A percentile compares a stretch with the other conserved stretches of the same genome.
Evolutionary conservation across 2,113 vertebrate species (phyloP).

Genomic region (Mirza zaza): DNA sequence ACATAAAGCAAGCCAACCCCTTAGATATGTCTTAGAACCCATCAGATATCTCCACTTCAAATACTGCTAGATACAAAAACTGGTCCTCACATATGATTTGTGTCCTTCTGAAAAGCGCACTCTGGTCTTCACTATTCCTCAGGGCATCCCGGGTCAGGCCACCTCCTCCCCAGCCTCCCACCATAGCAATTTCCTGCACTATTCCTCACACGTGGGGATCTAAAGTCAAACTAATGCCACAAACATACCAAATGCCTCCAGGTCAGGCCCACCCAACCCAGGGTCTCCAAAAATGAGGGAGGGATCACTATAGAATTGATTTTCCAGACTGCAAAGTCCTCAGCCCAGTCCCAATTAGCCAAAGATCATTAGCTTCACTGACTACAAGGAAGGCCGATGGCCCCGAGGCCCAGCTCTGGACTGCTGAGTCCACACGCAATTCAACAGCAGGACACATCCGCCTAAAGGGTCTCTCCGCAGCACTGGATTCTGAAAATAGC

Average conservation of each 20-base stretch:
- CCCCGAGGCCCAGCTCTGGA: rapidly evolving
- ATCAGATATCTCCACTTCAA: rapidly evolving
- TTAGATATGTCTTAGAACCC: rapidly evolving
- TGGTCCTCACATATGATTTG: background rate
- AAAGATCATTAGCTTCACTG: rapidly evolving
- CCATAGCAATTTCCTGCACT: rapidly evolving
- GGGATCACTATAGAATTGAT: background rate
- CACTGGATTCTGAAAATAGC: rapidly evolving
- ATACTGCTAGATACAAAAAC: rapidly evolving
- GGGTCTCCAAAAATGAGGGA: background rate
- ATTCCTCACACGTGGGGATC: rapidly evolving
- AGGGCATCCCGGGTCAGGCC: rapidly evolving
- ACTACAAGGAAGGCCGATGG: rapidly evolving
- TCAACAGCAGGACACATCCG: rapidly evolving
- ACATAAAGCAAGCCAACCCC: rapidly evolving
- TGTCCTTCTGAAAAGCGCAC: background rate
- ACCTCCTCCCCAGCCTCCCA: background rate
- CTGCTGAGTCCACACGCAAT: rapidly evolving
- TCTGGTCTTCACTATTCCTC: background rate
- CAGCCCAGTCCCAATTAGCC: background rate
- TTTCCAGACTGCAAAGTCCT: background rate
- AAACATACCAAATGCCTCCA: background rate
- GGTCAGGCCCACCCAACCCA: background rate
- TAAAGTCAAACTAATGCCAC: background rate
- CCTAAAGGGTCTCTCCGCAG: rapidly evolving